These are phyloP conservation scores for Harpegnathos saltator DNA, from an alignment of 1,140 invertebrate genomes.

Conservation along the genomic window DNA sequence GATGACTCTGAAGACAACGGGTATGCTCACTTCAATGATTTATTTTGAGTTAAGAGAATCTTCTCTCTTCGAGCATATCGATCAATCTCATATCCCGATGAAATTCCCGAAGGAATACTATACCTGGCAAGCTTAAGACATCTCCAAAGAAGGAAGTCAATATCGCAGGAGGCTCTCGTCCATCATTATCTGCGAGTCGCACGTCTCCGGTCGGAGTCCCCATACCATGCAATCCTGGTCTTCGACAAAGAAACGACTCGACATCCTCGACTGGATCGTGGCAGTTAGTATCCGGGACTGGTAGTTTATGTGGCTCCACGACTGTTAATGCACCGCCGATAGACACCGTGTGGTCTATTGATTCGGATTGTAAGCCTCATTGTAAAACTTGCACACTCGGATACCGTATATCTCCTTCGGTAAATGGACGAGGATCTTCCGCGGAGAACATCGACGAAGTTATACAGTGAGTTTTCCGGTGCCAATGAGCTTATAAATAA, in stretches of 20 bases:
- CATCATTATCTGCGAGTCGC: conserved; percentile 82
- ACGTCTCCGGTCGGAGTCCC: conserved; percentile 89
- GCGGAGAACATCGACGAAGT: neutral
- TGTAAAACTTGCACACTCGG: conserved; percentile 80
- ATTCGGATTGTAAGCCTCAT: conserved; percentile 79
- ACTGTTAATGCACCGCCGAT: conserved; percentile 84
- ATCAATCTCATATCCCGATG: neutral
- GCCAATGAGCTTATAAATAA: neutral
- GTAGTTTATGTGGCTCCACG: conserved; percentile 88
- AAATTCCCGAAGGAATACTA: conserved; percentile 70
- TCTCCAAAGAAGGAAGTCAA: conserved; percentile 78
- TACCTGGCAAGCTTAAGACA: conserved; percentile 78
- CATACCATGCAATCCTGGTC: conserved; percentile 84
- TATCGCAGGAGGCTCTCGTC: conserved; percentile 76
- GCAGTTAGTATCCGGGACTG: conserved; percentile 90
- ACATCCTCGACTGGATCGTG: conserved; percentile 88
- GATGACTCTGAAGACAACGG: conserved; percentile 85
- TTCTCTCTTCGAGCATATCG: neutral
- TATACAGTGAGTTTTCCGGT: conserved; percentile 75
- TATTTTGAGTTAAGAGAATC: conserved; percentile 17
- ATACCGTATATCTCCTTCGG: conserved; percentile 79
- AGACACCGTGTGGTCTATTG: conserved; percentile 78
- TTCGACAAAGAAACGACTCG: conserved; percentile 88
- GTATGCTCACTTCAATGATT: conserved; percentile 68
- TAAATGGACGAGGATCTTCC: conserved; percentile 74